Percentiles rank a stretch among this genome's conserved stretches.
Evolutionary conservation across 2,797 vertebrate genomes (phyloP).

Genomic region (Coendou prehensilis): DNA sequence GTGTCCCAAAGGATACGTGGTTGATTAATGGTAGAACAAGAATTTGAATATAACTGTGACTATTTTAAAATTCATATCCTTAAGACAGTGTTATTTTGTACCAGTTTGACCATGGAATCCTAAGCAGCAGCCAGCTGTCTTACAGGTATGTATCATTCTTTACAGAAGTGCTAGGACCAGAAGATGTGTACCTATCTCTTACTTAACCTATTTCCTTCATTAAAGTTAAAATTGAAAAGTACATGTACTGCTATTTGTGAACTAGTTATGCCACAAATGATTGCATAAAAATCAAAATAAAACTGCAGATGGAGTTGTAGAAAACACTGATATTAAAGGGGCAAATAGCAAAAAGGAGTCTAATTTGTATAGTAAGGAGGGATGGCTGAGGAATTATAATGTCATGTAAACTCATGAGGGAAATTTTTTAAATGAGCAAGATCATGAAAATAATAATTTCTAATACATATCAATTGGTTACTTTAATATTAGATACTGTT

Average conservation of each 20-base stretch:
- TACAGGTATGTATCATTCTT: conserved; percentile 7
- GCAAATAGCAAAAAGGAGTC: neutral
- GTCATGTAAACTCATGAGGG: neutral
- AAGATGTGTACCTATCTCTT: neutral
- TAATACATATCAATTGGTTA: neutral
- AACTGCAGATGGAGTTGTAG: neutral
- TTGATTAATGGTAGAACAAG: neutral
- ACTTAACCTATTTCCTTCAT: neutral
- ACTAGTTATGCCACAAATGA: conserved; percentile 4
- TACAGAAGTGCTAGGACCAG: neutral
- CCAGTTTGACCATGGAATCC: neutral
- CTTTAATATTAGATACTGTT: neutral
- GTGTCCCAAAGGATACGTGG: neutral
- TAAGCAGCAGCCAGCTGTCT: neutral
- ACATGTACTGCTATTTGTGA: neutral
- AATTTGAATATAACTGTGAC: conserved; percentile 38
- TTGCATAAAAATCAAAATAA: conserved; percentile 23
- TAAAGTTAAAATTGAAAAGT: neutral
- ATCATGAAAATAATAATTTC: neutral
- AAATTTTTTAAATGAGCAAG: conserved; percentile 8
- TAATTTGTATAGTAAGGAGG: conserved; percentile 24
- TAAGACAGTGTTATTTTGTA: neutral
- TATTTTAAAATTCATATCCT: conserved; percentile 4
- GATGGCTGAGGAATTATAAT: neutral
- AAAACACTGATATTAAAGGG: neutral